A percentile compares a stretch with the other conserved stretches of the same genome.
Evolutionary conservation across 2,888 invertebrate genomes (phyloP).

Genomic region (Sussaba pulchella): DNA sequence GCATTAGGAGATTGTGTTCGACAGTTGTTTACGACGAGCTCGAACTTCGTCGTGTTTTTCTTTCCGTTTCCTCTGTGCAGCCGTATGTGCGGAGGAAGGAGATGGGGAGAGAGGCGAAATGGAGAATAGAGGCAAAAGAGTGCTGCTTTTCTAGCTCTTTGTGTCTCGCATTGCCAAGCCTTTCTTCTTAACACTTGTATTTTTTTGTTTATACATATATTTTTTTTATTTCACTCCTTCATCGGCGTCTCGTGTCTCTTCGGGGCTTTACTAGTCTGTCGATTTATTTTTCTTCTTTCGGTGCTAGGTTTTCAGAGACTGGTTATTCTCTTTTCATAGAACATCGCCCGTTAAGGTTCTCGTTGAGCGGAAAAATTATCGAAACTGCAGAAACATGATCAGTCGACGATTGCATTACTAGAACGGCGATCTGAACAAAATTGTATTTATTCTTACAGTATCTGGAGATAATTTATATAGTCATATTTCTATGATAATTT

Average conservation of each 20-base stretch:
- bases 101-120: conserved; percentile 35
- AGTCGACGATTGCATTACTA: background rate
- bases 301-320: background rate
- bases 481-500: no score
- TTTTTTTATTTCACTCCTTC: conserved; percentile 39
- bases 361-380: background rate
- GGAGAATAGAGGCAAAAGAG: conserved; percentile 56
- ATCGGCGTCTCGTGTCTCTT: conserved; percentile 42
- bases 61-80: conserved; percentile 58
- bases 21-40: conserved; percentile 83
- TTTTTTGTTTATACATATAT: conserved; percentile 30
- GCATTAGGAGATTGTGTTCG: conserved; percentile 84
- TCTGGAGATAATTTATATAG: background rate
- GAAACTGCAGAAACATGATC: background rate
- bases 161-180: conserved; percentile 58
- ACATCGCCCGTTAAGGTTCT: background rate
- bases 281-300: background rate
- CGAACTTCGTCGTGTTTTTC: conserved; percentile 72
- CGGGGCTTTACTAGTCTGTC: conserved; percentile 25
- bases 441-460: background rate
- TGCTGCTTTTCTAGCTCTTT: conserved; percentile 62
- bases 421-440: no score
- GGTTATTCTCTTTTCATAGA: background rate
- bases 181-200: conserved; percentile 37
- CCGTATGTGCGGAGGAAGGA: conserved; percentile 42